These are phyloP conservation scores for Rhegmatorhina hoffmannsi DNA, from an alignment of 2,113 vertebrate species.

Conservation along the genomic window DNA sequence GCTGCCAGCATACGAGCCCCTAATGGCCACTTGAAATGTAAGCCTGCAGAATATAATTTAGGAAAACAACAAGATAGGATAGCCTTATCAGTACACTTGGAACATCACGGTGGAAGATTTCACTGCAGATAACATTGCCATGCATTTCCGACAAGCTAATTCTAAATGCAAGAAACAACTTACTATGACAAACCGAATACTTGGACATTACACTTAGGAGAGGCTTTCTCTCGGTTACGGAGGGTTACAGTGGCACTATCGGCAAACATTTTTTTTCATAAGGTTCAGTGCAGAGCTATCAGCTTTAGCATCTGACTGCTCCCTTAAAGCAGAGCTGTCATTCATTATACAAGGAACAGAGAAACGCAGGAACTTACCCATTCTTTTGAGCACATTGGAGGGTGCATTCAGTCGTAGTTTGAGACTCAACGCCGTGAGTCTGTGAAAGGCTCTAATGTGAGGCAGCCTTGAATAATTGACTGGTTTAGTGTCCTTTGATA, in stretches of 20 bases:
- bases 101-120: slow-evolving; percentile 78
- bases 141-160: slow-evolving; percentile 75
- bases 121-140: slow-evolving; percentile 76
- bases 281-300: slow-evolving; percentile 41
- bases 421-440: slow-evolving; percentile 91
- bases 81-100: slow-evolving; percentile 76
- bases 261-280: slow-evolving; percentile 38
- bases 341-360: slow-evolving; percentile 63
- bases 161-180: slow-evolving; percentile 64
- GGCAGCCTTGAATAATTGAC: slow-evolving; percentile 87
- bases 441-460: slow-evolving; percentile 87
- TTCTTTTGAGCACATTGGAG: slow-evolving; percentile 99
- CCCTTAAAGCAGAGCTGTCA: slow-evolving; percentile 53
- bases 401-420: slow-evolving; percentile 99
- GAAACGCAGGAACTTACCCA: slow-evolving; percentile 95
- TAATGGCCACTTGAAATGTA: slow-evolving; percentile 99
- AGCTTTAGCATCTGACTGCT: slow-evolving; percentile 30
- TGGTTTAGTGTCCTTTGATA: slow-evolving; percentile 65
- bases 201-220: slow-evolving; percentile 33
- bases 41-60: slow-evolving; percentile 95
- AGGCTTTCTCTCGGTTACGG: slow-evolving; percentile 33
- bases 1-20: slow-evolving; percentile 98
- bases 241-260: slow-evolving; percentile 45
- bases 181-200: slow-evolving; percentile 45
- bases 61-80: slow-evolving; percentile 84